Evolutionary conservation across 1,140 invertebrate genomes (phyloP).

Genomic region (Dinothrombium tinctorium): DNA sequence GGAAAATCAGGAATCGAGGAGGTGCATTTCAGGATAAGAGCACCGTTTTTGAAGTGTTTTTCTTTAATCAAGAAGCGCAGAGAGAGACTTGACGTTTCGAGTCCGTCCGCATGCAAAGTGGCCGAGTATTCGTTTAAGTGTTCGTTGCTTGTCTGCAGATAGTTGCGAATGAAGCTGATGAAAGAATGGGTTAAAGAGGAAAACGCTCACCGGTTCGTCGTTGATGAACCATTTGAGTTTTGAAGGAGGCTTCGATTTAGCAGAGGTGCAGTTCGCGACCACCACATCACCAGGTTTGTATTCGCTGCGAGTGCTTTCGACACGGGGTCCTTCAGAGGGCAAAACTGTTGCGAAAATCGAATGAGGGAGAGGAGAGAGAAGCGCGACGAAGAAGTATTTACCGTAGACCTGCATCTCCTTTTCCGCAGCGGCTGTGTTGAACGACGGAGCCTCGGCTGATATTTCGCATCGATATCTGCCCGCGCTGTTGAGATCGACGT

Average conservation of each 20-base stretch:
- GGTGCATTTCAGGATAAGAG: not conserved
- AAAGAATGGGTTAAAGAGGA: no score
- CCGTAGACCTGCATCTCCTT: conserved; percentile 46
- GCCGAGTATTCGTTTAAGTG: no score
- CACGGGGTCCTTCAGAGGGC: conserved; percentile 15
- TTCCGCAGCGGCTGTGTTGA: conserved; percentile 45
- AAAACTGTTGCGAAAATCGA: conserved; percentile 15
- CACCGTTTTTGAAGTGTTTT: not conserved
- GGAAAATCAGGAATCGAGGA: conserved; percentile 1
- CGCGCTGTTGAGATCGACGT: conserved; percentile 5
- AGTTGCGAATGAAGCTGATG: not conserved
- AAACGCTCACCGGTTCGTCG: not conserved
- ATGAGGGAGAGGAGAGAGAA: not conserved
- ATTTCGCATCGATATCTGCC: conserved; percentile 48
- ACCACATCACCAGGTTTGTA: conserved; percentile 15
- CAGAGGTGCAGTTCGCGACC: conserved; percentile 19
- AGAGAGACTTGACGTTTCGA: not conserved
- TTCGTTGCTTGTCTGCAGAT: no score
- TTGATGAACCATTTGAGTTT: conserved; percentile 15
- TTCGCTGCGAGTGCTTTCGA: conserved; percentile 12
- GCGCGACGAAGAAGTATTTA: conserved; percentile 21
- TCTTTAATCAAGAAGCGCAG: not conserved
- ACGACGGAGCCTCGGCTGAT: conserved; percentile 57
- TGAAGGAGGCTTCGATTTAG: conserved; percentile 18
- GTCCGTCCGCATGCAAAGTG: not conserved